Conservation (phyloP, 1,140 invertebrate genomes). For the Magallana ariakensis region DNA sequence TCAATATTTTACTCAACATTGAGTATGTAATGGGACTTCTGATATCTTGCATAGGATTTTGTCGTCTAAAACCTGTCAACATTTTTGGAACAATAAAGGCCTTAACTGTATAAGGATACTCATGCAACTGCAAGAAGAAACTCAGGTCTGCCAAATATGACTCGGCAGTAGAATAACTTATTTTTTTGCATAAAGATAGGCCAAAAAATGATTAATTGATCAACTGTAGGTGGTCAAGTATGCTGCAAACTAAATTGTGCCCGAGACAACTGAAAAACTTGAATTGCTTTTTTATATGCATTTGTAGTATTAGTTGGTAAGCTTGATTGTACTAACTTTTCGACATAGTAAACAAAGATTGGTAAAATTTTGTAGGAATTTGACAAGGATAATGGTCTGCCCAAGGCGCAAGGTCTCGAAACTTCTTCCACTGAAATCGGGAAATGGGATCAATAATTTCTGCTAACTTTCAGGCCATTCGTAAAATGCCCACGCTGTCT, state of each 20-base stretch:
- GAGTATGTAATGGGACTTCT: neutral
- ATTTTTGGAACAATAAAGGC: too few species aligned
- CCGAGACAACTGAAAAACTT: too few species aligned
- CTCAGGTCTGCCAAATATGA: neutral
- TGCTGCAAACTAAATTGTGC: too few species aligned
- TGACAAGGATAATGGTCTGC: neutral
- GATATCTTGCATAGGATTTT: neutral
- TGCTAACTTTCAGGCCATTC: too few species aligned
- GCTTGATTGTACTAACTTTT: neutral
- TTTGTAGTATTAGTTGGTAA: neutral
- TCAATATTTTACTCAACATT: neutral
- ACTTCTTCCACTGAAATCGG: conserved; percentile 20
- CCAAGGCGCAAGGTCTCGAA: neutral
- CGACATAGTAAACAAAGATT: neutral
- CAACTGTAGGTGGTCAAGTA: neutral
- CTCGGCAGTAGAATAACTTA: neutral
- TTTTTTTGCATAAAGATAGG: neutral
- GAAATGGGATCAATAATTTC: too few species aligned
- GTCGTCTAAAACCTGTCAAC: neutral
- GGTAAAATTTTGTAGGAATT: neutral
- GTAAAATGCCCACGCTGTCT: too few species aligned
- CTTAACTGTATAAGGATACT: neutral
- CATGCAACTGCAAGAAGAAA: neutral
- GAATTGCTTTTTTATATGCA: conserved; percentile 18
- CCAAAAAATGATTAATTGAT: neutral